These are phyloP conservation scores for Rhabdomys pumilio DNA, from an alignment of 2,797 vertebrate genomes.

Conservation along the genomic window DNA sequence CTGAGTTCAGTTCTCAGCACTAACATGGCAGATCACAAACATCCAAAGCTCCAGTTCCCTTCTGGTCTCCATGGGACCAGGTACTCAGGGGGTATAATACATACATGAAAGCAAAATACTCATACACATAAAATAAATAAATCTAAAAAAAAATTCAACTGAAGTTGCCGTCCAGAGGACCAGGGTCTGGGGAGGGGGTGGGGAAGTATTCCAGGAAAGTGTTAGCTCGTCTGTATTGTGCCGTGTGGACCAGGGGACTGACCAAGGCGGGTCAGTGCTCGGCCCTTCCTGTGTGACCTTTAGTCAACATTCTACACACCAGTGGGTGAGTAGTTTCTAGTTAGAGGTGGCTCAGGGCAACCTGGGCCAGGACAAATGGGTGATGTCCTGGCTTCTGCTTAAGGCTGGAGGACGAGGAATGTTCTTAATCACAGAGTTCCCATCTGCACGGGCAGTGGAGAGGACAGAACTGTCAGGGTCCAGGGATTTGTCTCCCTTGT, in stretches of 20 bases:
- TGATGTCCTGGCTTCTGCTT: accelerated
- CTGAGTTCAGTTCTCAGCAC: neutral
- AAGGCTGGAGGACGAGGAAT: neutral
- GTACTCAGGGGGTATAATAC: neutral
- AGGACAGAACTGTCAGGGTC: neutral
- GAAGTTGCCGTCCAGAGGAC: neutral
- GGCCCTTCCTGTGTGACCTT: neutral
- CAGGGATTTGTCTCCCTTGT: neutral
- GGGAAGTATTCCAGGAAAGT: neutral
- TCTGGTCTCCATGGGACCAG: neutral
- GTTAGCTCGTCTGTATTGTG: neutral
- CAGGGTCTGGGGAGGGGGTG: accelerated
- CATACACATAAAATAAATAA: neutral
- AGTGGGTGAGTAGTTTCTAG: neutral
- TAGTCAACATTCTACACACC: neutral
- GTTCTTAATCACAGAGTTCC: neutral
- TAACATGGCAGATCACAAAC: neutral
- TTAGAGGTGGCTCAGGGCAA: neutral
- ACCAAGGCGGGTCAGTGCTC: neutral
- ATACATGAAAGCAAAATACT: neutral
- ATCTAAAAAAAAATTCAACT: neutral
- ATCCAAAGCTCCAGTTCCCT: neutral
- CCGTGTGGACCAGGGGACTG: neutral
- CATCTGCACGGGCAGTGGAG: neutral
- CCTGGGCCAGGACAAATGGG: neutral